A percentile compares a stretch with the other conserved stretches of the same genome.
phyloP scores from a whole-genome alignment of 2,797 vertebrate genomes.

The Sebastes cheni region DNA sequence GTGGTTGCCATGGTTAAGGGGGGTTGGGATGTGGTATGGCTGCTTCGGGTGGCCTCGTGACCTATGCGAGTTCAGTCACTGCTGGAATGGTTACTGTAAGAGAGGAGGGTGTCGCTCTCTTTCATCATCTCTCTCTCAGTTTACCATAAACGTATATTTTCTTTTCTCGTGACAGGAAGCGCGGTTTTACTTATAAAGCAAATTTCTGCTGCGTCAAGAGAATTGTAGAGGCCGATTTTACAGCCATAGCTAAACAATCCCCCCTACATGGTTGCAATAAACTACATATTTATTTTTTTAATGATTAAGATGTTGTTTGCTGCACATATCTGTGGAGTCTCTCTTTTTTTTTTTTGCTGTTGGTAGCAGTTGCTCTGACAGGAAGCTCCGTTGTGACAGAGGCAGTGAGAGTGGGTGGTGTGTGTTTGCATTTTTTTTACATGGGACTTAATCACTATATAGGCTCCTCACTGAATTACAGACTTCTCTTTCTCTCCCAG shows the following conservation, averaged over 20 bases:
- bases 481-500: conserved; percentile 65
- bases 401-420: conserved; percentile 72
- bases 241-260: neutral
- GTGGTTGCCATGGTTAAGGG: conserved; percentile 74
- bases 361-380: conserved; percentile 59
- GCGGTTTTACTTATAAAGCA: neutral
- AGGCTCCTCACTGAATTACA: conserved; percentile 76
- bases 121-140: conserved; percentile 41
- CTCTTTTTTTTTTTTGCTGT: conserved; percentile 13
- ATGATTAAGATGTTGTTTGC: conserved; percentile 10
- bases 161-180: neutral
- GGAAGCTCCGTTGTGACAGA: conserved; percentile 72
- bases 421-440: conserved; percentile 68
- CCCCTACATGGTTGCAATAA: neutral
- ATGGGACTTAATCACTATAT: conserved; percentile 78
- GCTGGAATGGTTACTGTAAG: conserved; percentile 64
- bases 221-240: neutral
- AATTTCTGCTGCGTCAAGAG: neutral
- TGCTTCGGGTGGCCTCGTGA: conserved; percentile 70
- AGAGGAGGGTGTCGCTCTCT: conserved; percentile 38
- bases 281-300: neutral
- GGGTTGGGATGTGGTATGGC: conserved; percentile 72
- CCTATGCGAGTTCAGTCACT: conserved; percentile 59
- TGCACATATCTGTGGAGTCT: neutral
- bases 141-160: conserved; percentile 1